Base-by-base conservation (phyloP, 2,888 invertebrate species). In the Trisateles emortualis region DNA sequence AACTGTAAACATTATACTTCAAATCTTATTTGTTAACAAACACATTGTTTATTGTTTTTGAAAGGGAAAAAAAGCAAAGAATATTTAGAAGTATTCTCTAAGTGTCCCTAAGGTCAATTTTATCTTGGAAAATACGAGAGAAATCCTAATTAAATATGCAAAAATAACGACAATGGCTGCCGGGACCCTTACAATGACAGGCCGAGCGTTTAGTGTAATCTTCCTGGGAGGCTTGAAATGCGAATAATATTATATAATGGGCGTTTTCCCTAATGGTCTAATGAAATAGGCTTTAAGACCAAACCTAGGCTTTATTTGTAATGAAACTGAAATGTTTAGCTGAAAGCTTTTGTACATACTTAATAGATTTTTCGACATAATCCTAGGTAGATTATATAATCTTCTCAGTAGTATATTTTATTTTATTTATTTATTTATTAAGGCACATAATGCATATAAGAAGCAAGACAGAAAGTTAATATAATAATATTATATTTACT, bases 161-260 rank as follows among this genome's bases (percentile, higher is more conserved):
- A 73, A 71, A 76, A 70, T 76, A 75, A 76, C 63, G 77, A 64
- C 61, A 60, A 62, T 59, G 58, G 45, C 60, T 59, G 48, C 46
- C 30, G 70, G 60, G 72, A 52, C 64, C 57, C 45, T 50, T 47
- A 63, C 53, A 71, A 76, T 69, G 71, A 64, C 76, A 69, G 65
- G 59, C 55, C 53, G 62, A 65, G 60, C 64, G 62, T 74, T 76
- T 68, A 71, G 56, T 60, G 56, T 76, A 74, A 76, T 74, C 64
- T 73, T 58, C 45, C 19, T 39, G 44, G 36, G 59, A 44, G 47
- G 58, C 51, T 45, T 44, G 19, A 36, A 43, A 43, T 10, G 32
- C 38, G 50, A 30, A 38, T 50, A 43, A 43, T 50, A 43, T 50
- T 36, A 43, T 50, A 42, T 43, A 42, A 50, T 33, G 64, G 64